Evolutionary conservation across 2,113 vertebrate genomes (phyloP).

Genomic region (Monarcha castaneiventris): DNA sequence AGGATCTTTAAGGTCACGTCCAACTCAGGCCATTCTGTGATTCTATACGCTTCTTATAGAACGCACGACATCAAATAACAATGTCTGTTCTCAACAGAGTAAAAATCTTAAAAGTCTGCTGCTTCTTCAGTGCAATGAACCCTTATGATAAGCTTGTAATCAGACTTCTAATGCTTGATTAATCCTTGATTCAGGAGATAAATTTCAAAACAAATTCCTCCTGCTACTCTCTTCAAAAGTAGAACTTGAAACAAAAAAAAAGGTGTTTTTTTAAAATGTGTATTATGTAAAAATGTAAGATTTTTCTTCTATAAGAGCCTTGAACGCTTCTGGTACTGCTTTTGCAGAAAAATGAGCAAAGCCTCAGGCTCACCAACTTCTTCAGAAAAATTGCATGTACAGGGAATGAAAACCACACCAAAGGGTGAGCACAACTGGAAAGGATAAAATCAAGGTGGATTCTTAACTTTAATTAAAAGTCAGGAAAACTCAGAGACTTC

Average conservation of each 20-base stretch:
- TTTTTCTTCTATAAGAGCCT: not conserved
- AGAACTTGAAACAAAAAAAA: not conserved
- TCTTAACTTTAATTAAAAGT: not conserved
- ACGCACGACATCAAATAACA: not conserved
- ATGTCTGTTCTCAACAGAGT: not conserved
- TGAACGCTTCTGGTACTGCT: not conserved
- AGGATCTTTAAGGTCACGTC: not conserved
- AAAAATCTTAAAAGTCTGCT: not conserved
- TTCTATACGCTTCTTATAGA: not conserved
- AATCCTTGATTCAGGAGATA: not conserved
- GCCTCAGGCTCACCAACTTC: not conserved
- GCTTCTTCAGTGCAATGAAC: not conserved
- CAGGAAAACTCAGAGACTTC: not conserved
- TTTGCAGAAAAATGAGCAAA: not conserved
- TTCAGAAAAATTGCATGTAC: not conserved
- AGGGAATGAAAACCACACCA: not conserved
- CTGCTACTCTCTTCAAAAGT: not conserved
- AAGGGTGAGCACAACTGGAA: not conserved
- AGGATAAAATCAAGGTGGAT: not conserved
- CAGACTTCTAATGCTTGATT: not conserved
- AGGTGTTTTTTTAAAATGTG: not conserved
- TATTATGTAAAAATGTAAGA: not conserved
- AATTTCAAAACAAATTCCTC: not conserved
- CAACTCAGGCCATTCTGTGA: not conserved
- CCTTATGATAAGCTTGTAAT: not conserved